phyloP scores from a whole-genome alignment of 53 echinoderm and acorn worm species.

The Crossaster papposus region DNA sequence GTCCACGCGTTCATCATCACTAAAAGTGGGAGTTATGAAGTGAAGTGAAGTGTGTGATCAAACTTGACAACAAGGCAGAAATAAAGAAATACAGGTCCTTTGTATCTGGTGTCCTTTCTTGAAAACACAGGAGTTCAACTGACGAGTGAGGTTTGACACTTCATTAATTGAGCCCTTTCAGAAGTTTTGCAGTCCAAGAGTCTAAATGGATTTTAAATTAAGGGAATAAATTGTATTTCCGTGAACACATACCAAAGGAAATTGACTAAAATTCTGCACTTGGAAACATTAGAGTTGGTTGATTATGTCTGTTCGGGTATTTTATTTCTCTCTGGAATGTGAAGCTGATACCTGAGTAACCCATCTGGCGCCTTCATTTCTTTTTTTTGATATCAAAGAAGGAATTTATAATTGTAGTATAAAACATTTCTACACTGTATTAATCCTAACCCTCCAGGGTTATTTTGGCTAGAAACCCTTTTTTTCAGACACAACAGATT shows the following conservation, averaged over 20 bases:
- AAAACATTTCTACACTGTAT: background rate
- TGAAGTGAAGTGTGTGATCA: background rate
- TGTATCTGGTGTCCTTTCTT: background rate
- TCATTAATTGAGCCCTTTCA: background rate
- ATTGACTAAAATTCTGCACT: too few species aligned
- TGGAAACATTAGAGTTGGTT: too few species aligned
- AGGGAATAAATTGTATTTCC: background rate
- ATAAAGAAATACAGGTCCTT: background rate
- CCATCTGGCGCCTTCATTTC: too few species aligned
- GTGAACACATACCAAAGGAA: background rate
- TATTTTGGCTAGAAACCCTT: too few species aligned
- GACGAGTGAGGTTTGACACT: background rate
- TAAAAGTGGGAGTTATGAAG: background rate
- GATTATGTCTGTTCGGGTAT: too few species aligned
- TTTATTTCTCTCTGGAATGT: too few species aligned
- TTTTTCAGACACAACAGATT: too few species aligned
- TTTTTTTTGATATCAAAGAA: background rate
- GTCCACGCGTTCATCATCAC: background rate
- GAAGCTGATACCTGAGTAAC: too few species aligned
- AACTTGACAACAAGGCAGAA: background rate
- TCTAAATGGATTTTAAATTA: background rate
- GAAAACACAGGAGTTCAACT: background rate
- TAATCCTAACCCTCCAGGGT: too few species aligned
- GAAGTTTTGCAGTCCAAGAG: background rate
- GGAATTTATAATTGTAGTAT: background rate